These are phyloP conservation scores for Achlya flavicornis DNA, from an alignment of 2,888 invertebrate species.

Conservation along the genomic window DNA sequence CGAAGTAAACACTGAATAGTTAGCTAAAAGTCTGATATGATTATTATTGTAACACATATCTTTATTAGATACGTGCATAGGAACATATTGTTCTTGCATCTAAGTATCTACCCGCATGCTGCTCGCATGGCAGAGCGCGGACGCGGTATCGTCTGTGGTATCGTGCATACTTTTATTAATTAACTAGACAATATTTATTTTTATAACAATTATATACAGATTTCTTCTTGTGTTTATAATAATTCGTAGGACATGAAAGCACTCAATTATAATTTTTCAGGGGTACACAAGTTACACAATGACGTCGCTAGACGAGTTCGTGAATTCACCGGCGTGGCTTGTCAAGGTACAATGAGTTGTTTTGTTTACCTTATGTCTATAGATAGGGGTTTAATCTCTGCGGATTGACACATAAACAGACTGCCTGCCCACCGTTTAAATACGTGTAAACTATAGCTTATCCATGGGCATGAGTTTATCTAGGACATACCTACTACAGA, in stretches of 20 bases:
- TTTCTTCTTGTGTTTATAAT: too few species aligned
- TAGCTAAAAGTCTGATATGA: background rate
- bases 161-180: background rate
- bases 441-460: background rate
- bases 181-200: background rate
- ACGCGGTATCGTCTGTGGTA: too few species aligned
- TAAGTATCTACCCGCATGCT: conserved; percentile 8
- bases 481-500: background rate
- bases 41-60: background rate
- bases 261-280: conserved; percentile 50
- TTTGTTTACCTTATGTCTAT: conserved; percentile 4
- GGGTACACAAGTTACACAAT: conserved; percentile 49
- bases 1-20: conserved; percentile 17
- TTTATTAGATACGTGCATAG: background rate
- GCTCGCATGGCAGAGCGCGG: conserved; percentile 10
- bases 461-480: background rate
- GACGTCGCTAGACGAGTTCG: conserved; percentile 78
- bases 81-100: background rate
- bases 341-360: conserved; percentile 64
- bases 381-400: conserved; percentile 4
- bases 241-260: background rate
- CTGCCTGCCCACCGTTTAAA: background rate
- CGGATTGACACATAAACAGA: conserved; percentile 5
- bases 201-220: too few species aligned
- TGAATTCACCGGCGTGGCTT: conserved; percentile 78